A percentile compares a stretch with the other conserved stretches of the same genome.
Evolutionary conservation across 2,113 vertebrate genomes (phyloP).

Genomic region (Capra hircus): DNA sequence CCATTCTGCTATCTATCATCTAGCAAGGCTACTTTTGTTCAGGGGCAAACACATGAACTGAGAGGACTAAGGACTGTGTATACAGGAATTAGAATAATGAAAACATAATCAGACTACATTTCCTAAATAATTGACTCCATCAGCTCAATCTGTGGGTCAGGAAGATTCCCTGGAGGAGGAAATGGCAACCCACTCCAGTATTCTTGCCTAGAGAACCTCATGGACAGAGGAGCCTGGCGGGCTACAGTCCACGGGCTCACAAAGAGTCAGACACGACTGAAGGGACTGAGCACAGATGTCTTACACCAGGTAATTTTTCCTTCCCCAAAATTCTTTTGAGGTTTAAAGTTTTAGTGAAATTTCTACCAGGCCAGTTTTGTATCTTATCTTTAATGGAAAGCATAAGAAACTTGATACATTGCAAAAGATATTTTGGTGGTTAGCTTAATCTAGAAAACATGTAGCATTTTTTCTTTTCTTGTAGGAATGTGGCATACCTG

Average conservation of each 20-base stretch:
- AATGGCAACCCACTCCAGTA: not conserved
- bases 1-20: not conserved
- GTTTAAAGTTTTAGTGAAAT: not conserved
- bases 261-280: not conserved
- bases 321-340: not conserved
- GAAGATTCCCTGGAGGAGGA: not conserved
- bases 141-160: not conserved
- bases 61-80: accelerated
- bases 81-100: not conserved
- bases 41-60: not conserved
- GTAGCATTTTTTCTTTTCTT: not conserved
- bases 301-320: not conserved
- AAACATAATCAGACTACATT: not conserved
- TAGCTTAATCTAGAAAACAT: not conserved
- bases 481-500: not conserved
- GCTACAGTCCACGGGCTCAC: not conserved
- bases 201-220: not conserved
- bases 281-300: not conserved
- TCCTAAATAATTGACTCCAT: not conserved
- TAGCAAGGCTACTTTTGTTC: not conserved
- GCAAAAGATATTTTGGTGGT: not conserved
- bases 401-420: not conserved
- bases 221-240: not conserved
- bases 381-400: not conserved
- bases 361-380: not conserved